Evolutionary conservation across 1,140 invertebrate species (phyloP), one percentile per base, ranked within the genome.

Genomic region (Drosophila saltans): DNA sequence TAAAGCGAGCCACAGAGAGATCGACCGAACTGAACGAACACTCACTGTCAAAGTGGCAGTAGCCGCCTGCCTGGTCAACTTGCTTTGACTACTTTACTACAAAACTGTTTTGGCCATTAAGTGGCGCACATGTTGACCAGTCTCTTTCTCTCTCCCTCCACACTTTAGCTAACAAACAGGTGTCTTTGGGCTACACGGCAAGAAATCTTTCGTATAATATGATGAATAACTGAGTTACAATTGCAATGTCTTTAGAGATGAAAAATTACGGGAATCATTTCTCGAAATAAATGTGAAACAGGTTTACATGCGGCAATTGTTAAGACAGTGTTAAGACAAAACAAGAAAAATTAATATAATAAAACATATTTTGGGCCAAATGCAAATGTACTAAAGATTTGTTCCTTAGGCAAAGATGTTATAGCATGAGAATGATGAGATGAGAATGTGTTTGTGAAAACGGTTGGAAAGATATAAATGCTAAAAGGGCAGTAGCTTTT

Each of bases 21-120:
- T 28, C 5, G 16, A n/a, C 33, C 40, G 3, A 36, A n/a, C 16
- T 28, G 1, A 41, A 21, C 6, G 28, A 65, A 68, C 78, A 83
- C 76, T 83, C 45, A 26, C 80, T 63, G 66, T 81, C 81, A 84
- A 67, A 83, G 77, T 84, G 80, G 72, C 80, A 77, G 75, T 16
- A 16, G 16, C 16, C 16, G 16, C 16, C n/a, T 4, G 28, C 28
- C 70, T 24, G 40, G 59, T 60, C 57, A 43, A 61, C 52, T 39
- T 66, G n/a, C 26, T 58, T 71, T 62, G 61, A 72, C 65, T 69
- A 72, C 64, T 60, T 69, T 61, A 36, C 45, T 52, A 2, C 28
- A 39, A 26, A 66, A 62, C 68, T 62, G 74, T 65, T 79, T 72
- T 79, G 75, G 60, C 82, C 75, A 85, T 85, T 85, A 85, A 85